These are phyloP conservation scores for Pseudomyrmex pallidus DNA, from an alignment of 1,140 invertebrate species.

Conservation along the genomic window DNA sequence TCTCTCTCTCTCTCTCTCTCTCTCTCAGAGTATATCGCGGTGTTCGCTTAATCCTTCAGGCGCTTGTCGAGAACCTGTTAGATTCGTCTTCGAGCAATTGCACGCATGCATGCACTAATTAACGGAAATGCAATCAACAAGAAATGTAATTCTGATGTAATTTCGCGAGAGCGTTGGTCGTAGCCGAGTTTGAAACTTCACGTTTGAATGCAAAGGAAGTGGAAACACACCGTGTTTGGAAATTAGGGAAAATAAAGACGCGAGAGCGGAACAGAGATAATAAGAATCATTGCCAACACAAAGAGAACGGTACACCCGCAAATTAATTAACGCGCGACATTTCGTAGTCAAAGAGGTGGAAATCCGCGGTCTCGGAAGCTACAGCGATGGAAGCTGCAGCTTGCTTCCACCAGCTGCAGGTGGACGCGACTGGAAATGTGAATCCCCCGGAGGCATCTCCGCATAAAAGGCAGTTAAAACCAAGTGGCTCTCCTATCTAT, in stretches of 20 bases:
- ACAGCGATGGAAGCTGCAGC: no score
- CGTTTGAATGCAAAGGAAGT: not conserved
- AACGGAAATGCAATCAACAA: conserved; percentile 1
- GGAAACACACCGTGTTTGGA: conserved; percentile 3
- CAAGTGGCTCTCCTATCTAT: conserved; percentile 26
- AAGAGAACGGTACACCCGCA: conserved; percentile 14
- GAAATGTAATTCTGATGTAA: not conserved
- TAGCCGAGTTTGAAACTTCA: not conserved
- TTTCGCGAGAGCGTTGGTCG: not conserved
- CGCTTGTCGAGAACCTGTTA: conserved; percentile 27
- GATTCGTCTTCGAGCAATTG: conserved; percentile 25
- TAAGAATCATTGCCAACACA: conserved; percentile 18
- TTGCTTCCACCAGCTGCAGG: not conserved
- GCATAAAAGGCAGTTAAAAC: conserved; percentile 55
- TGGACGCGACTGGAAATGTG: conserved; percentile 25
- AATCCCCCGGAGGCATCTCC: conserved; percentile 23
- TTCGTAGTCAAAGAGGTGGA: conserved; percentile 9
- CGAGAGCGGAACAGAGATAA: not conserved
- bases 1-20: no score
- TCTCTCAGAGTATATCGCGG: no score
- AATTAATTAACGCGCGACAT: conserved; percentile 63
- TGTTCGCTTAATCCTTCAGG: not conserved
- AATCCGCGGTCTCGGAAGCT: conserved; percentile 15
- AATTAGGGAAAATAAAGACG: not conserved
- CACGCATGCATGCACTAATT: not conserved